Conservation (phyloP, 2,113 vertebrate genomes). For the Dasyornis broadbenti region DNA sequence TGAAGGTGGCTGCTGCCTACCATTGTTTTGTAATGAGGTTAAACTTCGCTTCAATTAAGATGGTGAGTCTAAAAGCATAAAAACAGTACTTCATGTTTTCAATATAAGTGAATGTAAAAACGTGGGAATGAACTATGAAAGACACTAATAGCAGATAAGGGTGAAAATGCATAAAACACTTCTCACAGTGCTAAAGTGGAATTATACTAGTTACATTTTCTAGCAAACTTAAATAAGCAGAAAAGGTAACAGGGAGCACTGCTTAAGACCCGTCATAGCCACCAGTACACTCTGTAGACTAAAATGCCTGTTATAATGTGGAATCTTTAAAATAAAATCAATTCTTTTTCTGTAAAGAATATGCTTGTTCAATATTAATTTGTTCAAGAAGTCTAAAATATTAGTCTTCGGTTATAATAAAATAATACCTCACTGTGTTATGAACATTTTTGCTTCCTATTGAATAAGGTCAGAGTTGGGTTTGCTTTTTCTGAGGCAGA, state of each 20-base stretch:
- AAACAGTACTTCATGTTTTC: neutral
- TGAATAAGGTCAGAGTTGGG: neutral
- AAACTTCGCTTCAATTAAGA: neutral
- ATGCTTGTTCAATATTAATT: neutral
- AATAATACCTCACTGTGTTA: neutral
- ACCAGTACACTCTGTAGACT: neutral
- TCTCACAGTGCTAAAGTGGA: neutral
- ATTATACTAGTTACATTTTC: neutral
- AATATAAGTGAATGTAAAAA: neutral
- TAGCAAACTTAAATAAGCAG: neutral
- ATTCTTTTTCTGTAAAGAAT: neutral
- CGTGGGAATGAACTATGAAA: neutral
- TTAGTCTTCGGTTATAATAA: neutral
- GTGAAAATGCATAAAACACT: neutral
- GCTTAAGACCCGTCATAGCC: neutral
- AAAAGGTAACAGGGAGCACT: neutral
- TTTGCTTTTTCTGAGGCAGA: neutral
- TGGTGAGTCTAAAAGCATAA: neutral
- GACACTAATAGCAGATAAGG: neutral
- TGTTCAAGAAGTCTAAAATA: neutral
- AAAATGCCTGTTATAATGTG: neutral
- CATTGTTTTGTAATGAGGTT: neutral
- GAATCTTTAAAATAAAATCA: neutral
- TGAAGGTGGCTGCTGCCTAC: neutral
- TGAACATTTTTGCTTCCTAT: neutral